These are phyloP conservation scores for Cantharis nigra DNA, from an alignment of 2,888 invertebrate species.

Conservation along the genomic window DNA sequence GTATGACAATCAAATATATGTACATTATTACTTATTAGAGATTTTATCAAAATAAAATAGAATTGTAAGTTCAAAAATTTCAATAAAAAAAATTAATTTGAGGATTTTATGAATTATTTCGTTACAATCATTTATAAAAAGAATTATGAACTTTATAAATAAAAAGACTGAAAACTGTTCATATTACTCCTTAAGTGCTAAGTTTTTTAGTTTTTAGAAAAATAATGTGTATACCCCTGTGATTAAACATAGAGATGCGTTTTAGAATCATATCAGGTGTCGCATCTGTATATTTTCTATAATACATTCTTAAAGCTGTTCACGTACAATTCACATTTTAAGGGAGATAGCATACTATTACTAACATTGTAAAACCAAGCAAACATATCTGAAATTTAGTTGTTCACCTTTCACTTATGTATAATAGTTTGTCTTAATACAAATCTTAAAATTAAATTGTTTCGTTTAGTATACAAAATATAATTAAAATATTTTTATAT, in stretches of 20 bases:
- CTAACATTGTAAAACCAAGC: not conserved
- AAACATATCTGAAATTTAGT: not conserved
- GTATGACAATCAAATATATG: not conserved
- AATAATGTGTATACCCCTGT: not conserved
- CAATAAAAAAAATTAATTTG: not conserved
- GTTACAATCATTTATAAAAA: no score
- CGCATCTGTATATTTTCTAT: not conserved
- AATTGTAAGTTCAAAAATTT: no score
- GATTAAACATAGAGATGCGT: not conserved
- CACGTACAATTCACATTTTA: not conserved
- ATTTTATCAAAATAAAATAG: no score
- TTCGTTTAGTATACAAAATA: not conserved
- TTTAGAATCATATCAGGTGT: not conserved
- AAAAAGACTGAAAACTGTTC: not conserved
- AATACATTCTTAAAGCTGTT: not conserved
- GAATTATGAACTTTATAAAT: not conserved
- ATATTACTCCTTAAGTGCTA: not conserved
- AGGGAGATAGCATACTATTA: not conserved
- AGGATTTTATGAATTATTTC: not conserved
- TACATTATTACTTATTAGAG: no score
- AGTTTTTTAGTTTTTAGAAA: not conserved
- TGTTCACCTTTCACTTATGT: not conserved
- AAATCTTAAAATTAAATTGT: not conserved
- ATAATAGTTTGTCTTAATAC: not conserved
- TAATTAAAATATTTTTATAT: not conserved